Evolutionary conservation across 2,888 invertebrate genomes (phyloP), one percentile per base, ranked within the genome.

Genomic region (Sepiola atlantica): DNA sequence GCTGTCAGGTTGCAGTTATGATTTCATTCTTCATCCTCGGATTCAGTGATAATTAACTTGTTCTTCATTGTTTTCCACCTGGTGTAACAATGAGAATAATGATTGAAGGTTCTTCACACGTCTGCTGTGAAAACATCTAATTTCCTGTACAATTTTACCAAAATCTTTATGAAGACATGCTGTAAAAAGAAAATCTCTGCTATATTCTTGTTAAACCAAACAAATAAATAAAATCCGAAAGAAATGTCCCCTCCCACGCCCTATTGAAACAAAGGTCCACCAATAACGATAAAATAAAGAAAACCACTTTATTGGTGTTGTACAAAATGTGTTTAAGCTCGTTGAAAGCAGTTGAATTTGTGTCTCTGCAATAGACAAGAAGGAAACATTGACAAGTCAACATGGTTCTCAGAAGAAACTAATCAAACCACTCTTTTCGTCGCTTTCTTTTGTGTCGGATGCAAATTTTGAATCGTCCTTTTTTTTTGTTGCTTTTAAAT

Each of bases 61-160:
- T 77, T 77, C n/a, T 32, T 77, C 77, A 77, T 77, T 77, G 77
- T 77, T 77, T 77, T 77, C 45, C 77, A 77, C 77, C n/a, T 77
- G 16, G n/a, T n/a, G n/a, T 32, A 77, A 77, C 77, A 77, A 77
- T 32, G n/a, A 77, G 77, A 14, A 21, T 32, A 77, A 77, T 77
- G 77, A 77, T 4, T 77, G 77, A 77, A 77, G 16, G n/a, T 77
- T 77, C 77, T 77, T 77, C n/a, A 77, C 77, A 77, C 32, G 77
- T 77, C 77, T 77, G 77, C 77, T 77, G n/a, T 14, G 32, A n/a
- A n/a, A 77, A 77, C 77, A 77, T 77, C 77, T 77, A 77, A 77
- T 77, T 77, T 77, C 77, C 77, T 77, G 77, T 77, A 77, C 77
- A 77, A 77, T 77, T 77, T 77, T n/a, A n/a, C 77, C 77, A 32